phyloP scores from a whole-genome alignment of 1,140 invertebrate genomes.

The Bombus cullumanus region DNA sequence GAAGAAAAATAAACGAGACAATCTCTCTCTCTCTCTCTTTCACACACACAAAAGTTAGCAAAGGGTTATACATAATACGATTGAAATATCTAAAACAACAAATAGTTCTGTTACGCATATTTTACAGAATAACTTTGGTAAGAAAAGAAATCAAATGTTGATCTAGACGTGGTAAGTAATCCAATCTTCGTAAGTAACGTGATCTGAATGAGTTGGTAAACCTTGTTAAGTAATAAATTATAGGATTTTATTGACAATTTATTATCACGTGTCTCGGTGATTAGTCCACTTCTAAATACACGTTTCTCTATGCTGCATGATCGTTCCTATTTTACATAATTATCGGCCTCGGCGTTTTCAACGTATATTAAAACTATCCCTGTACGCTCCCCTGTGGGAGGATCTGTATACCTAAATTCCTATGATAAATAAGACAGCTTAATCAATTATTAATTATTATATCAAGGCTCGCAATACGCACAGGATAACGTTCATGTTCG shows the following conservation, averaged over 20 bases:
- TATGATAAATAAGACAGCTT: conserved; percentile 40
- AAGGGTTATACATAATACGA: too few relatives aligned
- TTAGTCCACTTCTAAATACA: background rate
- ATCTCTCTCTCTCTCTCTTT: background rate
- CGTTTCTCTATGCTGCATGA: background rate
- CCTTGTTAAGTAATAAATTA: background rate
- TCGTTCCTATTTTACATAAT: conserved; percentile 45
- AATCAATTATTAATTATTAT: conserved; percentile 62
- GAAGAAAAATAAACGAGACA: background rate
- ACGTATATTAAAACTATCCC: conserved; percentile 1
- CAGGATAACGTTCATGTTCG: background rate
- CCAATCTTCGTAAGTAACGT: too few relatives aligned
- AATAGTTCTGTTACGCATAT: too few relatives aligned
- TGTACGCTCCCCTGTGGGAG: conserved; percentile 36
- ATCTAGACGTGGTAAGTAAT: background rate
- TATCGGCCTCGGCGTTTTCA: conserved; percentile 37
- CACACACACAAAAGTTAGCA: too few relatives aligned
- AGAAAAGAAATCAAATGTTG: background rate
- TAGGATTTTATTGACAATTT: background rate
- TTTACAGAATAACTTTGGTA: background rate
- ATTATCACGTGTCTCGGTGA: background rate
- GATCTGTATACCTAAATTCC: conserved; percentile 59
- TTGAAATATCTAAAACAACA: too few relatives aligned
- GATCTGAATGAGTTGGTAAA: background rate
- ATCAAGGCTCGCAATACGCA: conserved; percentile 46